Percentiles rank a stretch among this genome's conserved stretches.
Evolutionary conservation across 2,113 vertebrate genomes (phyloP).

Genomic region (Setophaga kirtlandii): DNA sequence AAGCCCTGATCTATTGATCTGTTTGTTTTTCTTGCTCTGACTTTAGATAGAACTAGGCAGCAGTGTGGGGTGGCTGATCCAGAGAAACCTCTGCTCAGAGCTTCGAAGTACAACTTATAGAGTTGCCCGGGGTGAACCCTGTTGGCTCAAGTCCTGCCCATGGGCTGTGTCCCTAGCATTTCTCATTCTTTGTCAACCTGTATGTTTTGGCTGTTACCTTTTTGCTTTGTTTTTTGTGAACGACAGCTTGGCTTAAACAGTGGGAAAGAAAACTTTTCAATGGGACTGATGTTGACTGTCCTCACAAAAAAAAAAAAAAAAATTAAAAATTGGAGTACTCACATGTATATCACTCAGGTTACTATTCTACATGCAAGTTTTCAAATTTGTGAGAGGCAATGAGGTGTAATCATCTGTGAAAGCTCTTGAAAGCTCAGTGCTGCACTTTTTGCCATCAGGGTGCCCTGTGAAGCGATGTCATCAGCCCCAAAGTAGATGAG

Average conservation of each 20-base stretch:
- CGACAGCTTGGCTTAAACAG: background rate
- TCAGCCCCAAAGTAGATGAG: background rate
- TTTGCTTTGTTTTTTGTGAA: background rate
- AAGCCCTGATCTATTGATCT: background rate
- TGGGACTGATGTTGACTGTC: background rate
- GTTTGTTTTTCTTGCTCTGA: background rate
- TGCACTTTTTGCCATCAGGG: background rate
- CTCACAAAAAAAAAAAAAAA: fast-evolving
- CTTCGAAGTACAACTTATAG: background rate
- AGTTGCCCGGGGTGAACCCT: background rate
- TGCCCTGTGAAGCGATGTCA: background rate
- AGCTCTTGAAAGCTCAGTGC: background rate
- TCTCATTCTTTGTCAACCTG: background rate
- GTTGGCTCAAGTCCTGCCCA: background rate
- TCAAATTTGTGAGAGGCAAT: background rate
- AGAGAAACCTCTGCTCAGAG: background rate
- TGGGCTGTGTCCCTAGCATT: background rate
- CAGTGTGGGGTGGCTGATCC: background rate
- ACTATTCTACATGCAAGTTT: background rate
- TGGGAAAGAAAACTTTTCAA: background rate
- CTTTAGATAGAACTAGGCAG: background rate
- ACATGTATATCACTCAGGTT: background rate
- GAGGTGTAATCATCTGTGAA: background rate
- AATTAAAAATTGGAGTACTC: background rate
- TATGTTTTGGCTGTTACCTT: background rate